phyloP scores from a whole-genome alignment of 2,113 vertebrate species.

The Vireo altiloquus region DNA sequence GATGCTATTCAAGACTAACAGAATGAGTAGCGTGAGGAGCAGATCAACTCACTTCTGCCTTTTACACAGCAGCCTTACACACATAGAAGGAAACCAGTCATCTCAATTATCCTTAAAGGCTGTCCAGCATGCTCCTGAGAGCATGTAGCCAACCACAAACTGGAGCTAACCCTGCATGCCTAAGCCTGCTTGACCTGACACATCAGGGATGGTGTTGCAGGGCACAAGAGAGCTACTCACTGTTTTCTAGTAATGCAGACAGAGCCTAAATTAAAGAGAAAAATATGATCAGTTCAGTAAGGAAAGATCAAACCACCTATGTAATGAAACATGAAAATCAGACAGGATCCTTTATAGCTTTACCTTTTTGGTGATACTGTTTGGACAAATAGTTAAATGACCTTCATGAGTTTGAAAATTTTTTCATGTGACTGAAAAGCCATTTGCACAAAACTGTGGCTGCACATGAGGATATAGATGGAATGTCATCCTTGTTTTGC shows the following conservation, averaged over 20 bases:
- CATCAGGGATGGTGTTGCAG: background rate
- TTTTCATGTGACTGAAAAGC: background rate
- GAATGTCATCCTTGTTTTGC: background rate
- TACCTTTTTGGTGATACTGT: accelerated
- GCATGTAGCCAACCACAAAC: background rate
- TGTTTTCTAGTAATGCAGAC: background rate
- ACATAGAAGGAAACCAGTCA: background rate
- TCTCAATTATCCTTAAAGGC: background rate
- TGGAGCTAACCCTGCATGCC: background rate
- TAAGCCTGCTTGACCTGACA: background rate
- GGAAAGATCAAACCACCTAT: background rate
- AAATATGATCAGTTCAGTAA: background rate
- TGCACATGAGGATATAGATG: background rate
- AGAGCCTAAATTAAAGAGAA: background rate
- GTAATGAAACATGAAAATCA: background rate
- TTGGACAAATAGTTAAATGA: background rate
- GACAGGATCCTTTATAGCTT: background rate
- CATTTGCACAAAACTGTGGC: background rate
- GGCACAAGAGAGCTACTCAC: background rate
- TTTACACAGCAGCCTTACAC: background rate
- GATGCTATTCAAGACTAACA: background rate
- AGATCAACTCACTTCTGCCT: background rate
- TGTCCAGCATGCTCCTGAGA: background rate
- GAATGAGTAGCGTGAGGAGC: background rate
- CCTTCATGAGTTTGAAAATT: background rate